Evolutionary conservation across 2,797 vertebrate species (phyloP).

Genomic region (Miichthys miiuy): DNA sequence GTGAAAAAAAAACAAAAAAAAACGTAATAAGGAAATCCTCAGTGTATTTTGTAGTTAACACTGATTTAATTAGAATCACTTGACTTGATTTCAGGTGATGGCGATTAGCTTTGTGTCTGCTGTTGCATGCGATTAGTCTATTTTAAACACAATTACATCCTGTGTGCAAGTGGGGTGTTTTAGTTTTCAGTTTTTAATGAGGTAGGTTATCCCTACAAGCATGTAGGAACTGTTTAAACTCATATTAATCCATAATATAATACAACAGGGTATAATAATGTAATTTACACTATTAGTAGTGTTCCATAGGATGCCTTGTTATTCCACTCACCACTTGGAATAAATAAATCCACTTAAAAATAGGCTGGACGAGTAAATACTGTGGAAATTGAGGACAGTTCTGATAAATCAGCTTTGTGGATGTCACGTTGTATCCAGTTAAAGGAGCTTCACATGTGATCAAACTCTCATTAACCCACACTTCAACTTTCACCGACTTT

Average conservation of each 20-base stretch:
- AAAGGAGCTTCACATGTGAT: not conserved
- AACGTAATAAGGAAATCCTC: constrained; percentile 22
- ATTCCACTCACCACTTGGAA: not conserved
- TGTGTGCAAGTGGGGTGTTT: constrained; percentile 17
- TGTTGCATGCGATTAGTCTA: constrained; percentile 35
- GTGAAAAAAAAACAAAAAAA: not conserved
- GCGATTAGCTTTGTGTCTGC: constrained; percentile 23
- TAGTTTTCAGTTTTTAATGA: constrained; percentile 7
- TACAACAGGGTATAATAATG: not conserved
- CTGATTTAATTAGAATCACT: constrained; percentile 43
- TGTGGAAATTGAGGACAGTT: not conserved
- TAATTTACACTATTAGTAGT: not conserved
- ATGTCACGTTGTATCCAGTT: not conserved
- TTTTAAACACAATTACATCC: constrained; percentile 17
- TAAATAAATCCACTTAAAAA: not conserved
- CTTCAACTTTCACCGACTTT: not conserved
- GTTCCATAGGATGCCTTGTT: not conserved
- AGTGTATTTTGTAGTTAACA: constrained; percentile 11
- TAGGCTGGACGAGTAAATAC: not conserved
- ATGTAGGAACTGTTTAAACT: not conserved
- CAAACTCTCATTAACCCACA: not conserved
- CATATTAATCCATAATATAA: not conserved
- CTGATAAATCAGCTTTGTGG: not conserved
- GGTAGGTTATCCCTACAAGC: not conserved
- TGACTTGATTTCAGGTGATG: constrained; percentile 37